Conservation (phyloP, 2,113 vertebrate genomes). For the Cyanoderma ruficeps region DNA sequence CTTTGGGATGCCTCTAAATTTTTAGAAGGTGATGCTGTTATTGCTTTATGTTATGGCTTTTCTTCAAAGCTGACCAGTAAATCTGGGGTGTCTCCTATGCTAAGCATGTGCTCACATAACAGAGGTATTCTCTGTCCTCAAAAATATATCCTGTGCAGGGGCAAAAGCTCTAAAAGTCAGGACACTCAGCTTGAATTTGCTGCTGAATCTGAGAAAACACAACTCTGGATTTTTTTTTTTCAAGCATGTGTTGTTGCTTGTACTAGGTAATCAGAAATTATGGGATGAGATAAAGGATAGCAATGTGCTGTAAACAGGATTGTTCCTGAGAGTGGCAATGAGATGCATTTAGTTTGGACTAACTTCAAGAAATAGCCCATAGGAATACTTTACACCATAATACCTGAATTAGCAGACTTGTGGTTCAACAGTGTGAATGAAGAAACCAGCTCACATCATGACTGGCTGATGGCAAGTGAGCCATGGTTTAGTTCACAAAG, state of each 20-base stretch:
- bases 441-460: background rate
- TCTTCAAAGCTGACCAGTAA: background rate
- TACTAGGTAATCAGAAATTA: background rate
- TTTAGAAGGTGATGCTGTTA: background rate
- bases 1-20: background rate
- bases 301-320: background rate
- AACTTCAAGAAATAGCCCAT: background rate
- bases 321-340: background rate
- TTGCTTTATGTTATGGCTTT: background rate
- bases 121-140: background rate
- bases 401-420: background rate
- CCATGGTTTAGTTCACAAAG: background rate
- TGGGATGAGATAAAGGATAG: background rate
- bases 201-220: background rate
- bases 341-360: background rate
- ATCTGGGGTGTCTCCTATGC: background rate
- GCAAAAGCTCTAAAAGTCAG: background rate
- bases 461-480: background rate
- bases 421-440: background rate
- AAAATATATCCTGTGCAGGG: background rate
- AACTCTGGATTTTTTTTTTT: background rate
- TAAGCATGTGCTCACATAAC: background rate
- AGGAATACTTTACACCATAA: background rate
- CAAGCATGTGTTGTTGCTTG: background rate
- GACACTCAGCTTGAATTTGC: background rate